phyloP scores from a whole-genome alignment of 37 sponge, comb jelly and placozoan genomes.

The Trichoplax adhaerens region DNA sequence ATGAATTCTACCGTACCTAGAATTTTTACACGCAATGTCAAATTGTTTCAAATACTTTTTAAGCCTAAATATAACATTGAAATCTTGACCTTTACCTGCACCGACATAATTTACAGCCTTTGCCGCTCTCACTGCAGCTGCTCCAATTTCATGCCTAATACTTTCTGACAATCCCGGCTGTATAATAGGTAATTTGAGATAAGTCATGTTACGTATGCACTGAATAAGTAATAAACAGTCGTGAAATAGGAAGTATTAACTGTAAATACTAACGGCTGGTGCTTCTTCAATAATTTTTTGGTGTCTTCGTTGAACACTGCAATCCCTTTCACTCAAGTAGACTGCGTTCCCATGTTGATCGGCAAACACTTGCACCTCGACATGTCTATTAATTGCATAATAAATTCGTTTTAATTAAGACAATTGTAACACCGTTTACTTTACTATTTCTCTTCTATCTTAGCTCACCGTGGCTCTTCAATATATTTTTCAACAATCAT shows the following conservation, averaged over 20 bases:
- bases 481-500: conserved; percentile 50
- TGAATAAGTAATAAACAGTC: not conserved
- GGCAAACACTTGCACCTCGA: conserved; percentile 88
- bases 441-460: not conserved
- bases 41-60: no score
- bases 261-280: conserved; percentile 39
- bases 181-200: not conserved
- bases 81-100: conserved; percentile 36
- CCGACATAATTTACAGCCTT: conserved; percentile 86
- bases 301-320: conserved; percentile 86
- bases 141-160: conserved; percentile 39
- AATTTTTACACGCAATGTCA: not conserved
- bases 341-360: conserved; percentile 77
- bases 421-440: not conserved
- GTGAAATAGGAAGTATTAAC: not conserved
- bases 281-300: conserved; percentile 98
- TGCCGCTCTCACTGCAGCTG: conserved; percentile 83
- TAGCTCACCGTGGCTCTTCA: no score
- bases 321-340: conserved; percentile 84
- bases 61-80: no score
- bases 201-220: not conserved
- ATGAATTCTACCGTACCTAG: conserved; percentile 80
- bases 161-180: conserved; percentile 38
- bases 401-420: not conserved
- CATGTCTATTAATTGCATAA: conserved; percentile 36